Percentiles rank a stretch among this genome's conserved stretches.
These are phyloP conservation scores for Parelbella ahira DNA, from an alignment of 2,888 invertebrate species.

Conservation along the genomic window DNA sequence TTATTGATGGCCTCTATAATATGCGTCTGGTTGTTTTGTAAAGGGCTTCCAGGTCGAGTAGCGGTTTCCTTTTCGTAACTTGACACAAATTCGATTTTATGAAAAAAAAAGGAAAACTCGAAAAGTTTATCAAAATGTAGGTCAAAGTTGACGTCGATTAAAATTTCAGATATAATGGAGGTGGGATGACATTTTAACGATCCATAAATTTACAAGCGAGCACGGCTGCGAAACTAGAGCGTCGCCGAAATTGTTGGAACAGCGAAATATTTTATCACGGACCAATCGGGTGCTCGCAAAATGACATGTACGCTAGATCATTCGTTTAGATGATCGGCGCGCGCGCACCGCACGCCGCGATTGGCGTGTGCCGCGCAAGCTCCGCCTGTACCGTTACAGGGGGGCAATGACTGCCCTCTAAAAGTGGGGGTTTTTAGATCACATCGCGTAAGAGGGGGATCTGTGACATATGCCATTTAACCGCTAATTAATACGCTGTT, in stretches of 20 bases:
- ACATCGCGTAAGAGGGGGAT: constrained; percentile 48
- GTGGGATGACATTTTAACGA: constrained; percentile 38
- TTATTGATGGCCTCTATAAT: constrained; percentile 38
- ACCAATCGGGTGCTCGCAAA: constrained; percentile 73
- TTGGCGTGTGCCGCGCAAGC: constrained; percentile 68
- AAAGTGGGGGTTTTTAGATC: constrained; percentile 73
- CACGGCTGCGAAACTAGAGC: constrained; percentile 46
- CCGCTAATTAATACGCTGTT: constrained; percentile 55
- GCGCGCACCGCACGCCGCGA: constrained; percentile 60
- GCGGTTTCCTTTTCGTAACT: constrained; percentile 26
- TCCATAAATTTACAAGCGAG: constrained; percentile 38
- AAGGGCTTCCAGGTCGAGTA: constrained; percentile 31
- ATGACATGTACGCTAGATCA: constrained; percentile 77
- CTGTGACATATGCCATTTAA: constrained; percentile 67
- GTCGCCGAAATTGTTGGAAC: constrained; percentile 54
- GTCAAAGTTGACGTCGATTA: constrained; percentile 48
- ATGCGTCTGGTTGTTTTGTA: constrained; percentile 31
- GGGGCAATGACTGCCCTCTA: constrained; percentile 71
- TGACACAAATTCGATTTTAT: constrained; percentile 9
- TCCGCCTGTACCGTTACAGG: constrained; percentile 77
- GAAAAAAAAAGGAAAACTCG: constrained; percentile 26
- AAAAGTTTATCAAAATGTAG: constrained; percentile 34
- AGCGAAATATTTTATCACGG: constrained; percentile 50
- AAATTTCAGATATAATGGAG: constrained; percentile 39
- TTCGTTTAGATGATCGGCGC: constrained; percentile 71